phyloP scores from a whole-genome alignment of 2,113 vertebrate species.

The Ptyas mucosa region DNA sequence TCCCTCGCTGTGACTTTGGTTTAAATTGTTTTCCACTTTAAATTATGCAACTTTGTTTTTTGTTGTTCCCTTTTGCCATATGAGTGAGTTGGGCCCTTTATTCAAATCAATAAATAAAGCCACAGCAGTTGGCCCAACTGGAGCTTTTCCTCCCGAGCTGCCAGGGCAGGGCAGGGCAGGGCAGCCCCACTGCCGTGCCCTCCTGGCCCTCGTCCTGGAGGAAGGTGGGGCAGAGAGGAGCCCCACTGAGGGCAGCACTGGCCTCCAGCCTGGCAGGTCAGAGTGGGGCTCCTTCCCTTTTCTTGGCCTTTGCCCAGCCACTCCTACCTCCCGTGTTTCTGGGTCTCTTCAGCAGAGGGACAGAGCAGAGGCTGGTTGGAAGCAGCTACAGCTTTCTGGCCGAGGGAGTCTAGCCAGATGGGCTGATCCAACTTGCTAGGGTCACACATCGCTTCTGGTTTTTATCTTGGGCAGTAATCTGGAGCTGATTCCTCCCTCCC shows the following conservation, averaged over 20 bases:
- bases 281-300: background rate
- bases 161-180: background rate
- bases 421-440: no score
- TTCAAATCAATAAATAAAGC: background rate
- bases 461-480: background rate
- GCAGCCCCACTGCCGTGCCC: background rate
- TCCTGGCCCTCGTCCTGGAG: background rate
- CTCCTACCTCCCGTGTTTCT: background rate
- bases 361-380: background rate
- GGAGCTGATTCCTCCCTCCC: background rate
- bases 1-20: background rate
- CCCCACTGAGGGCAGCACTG: no score
- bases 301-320: background rate
- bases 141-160: background rate
- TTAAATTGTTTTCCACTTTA: background rate
- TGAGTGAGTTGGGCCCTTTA: background rate
- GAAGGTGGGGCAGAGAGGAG: background rate
- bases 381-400: background rate
- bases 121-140: no score
- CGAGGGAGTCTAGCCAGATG: background rate
- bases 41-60: background rate
- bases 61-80: background rate
- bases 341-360: background rate
- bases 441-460: background rate
- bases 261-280: background rate